phyloP scores from a whole-genome alignment of 2,797 vertebrate genomes.

The Diglossa cyanea region DNA sequence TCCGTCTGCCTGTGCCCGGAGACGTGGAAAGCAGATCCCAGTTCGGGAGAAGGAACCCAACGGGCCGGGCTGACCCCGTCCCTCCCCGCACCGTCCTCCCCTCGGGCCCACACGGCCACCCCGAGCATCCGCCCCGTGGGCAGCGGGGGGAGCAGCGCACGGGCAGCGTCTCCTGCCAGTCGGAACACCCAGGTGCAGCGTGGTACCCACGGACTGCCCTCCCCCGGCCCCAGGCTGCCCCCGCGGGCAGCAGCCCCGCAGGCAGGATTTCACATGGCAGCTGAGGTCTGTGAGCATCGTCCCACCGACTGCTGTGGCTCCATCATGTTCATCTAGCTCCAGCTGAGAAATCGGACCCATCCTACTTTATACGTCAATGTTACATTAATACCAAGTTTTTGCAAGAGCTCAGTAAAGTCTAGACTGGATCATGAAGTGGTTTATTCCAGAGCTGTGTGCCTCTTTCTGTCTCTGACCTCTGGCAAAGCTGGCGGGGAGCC shows the following conservation, averaged over 20 bases:
- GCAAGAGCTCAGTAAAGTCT: slow-evolving; percentile 64
- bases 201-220: not conserved
- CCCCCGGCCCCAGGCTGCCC: not conserved
- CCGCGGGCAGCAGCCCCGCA: not conserved
- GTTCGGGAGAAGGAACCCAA: not conserved
- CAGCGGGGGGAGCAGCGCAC: not conserved
- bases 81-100: not conserved
- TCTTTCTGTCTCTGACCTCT: not conserved
- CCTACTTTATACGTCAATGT: slow-evolving; percentile 52
- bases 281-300: slow-evolving; percentile 13
- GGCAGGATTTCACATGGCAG: not conserved
- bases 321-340: slow-evolving; percentile 49
- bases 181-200: not conserved
- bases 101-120: not conserved
- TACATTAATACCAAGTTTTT: slow-evolving; percentile 59
- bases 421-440: slow-evolving; percentile 11
- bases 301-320: slow-evolving; percentile 29
- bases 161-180: not conserved
- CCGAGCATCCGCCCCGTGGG: not conserved
- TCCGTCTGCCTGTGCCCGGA: not conserved
- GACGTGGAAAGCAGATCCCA: not conserved
- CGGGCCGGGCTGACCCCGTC: not conserved
- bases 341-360: slow-evolving; percentile 43
- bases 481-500: not conserved
- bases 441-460: not conserved